Conservation (phyloP, 2,888 invertebrate genomes). For the Abrostola triplasia region DNA sequence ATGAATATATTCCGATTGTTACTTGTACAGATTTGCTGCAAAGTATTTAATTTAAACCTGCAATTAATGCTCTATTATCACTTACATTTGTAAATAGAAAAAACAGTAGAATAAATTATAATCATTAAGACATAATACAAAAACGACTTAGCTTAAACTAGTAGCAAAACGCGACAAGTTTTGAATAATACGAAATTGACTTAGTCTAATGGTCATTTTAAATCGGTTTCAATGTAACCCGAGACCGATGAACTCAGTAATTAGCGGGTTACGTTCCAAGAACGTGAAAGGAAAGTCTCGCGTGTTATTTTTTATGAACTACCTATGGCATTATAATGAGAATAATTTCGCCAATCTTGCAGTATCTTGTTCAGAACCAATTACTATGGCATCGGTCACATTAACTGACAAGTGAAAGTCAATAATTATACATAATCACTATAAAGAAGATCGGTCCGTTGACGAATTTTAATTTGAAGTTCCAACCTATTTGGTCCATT, state of each 20-base stretch:
- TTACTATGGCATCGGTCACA: slow-evolving; percentile 75
- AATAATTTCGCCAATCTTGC: slow-evolving; percentile 74
- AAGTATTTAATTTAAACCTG: too few species aligned
- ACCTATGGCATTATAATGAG: slow-evolving; percentile 75
- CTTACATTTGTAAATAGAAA: neutral
- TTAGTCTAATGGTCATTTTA: slow-evolving; percentile 44
- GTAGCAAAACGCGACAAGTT: slow-evolving; percentile 3
- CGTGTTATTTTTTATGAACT: slow-evolving; percentile 75
- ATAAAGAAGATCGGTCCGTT: slow-evolving; percentile 48
- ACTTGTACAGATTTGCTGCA: slow-evolving; percentile 11
- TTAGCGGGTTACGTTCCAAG: slow-evolving; percentile 74
- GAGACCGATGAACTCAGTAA: slow-evolving; percentile 75
- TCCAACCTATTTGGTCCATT: slow-evolving; percentile 20
- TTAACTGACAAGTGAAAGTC: slow-evolving; percentile 79
- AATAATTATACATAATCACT: slow-evolving; percentile 68
- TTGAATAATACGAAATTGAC: slow-evolving; percentile 37
- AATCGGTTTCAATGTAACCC: slow-evolving; percentile 64
- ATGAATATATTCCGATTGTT: slow-evolving; percentile 34
- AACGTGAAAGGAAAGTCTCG: slow-evolving; percentile 77
- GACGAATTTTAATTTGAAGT: slow-evolving; percentile 45
- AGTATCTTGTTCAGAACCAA: slow-evolving; percentile 73
- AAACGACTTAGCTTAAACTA: too few species aligned
- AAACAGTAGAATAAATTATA: slow-evolving; percentile 34
- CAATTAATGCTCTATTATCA: too few species aligned
- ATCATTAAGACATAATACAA: slow-evolving; percentile 22